Conservation (phyloP, 2,113 vertebrate genomes). For the Heptranchias perlo region DNA sequence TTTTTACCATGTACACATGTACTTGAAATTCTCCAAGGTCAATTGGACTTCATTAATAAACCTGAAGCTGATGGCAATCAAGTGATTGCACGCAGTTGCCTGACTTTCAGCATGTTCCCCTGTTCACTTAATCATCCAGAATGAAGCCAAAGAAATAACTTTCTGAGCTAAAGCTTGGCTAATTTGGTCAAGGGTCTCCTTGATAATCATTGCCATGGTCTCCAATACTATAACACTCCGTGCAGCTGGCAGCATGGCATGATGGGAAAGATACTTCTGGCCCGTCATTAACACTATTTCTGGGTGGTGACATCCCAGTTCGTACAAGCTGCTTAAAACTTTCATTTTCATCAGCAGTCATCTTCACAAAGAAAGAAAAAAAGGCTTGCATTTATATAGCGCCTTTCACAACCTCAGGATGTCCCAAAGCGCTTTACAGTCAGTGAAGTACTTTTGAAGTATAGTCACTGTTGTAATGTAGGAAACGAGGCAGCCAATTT, state of each 20-base stretch:
- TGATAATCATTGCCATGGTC: neutral
- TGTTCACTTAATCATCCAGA: neutral
- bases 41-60: neutral
- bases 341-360: constrained; percentile 74
- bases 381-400: too few relatives aligned
- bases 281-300: constrained; percentile 68
- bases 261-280: constrained; percentile 44
- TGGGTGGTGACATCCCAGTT: constrained; percentile 68
- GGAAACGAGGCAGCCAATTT: too few relatives aligned
- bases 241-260: neutral
- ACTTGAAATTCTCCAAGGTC: neutral
- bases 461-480: too few relatives aligned
- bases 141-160: neutral
- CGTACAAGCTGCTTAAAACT: constrained; percentile 74
- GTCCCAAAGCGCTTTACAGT: too few relatives aligned
- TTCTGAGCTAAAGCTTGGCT: neutral
- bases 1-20: constrained; percentile 35
- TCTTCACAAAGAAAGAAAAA: too few relatives aligned
- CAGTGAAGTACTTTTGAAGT: too few relatives aligned
- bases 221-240: constrained; percentile 64
- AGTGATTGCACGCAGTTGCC: neutral
- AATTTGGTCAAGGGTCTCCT: neutral
- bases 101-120: neutral
- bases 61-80: neutral
- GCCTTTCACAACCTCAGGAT: too few relatives aligned